Percentiles rank a stretch among this genome's conserved stretches.
Evolutionary conservation across 2,888 invertebrate species (phyloP).

Genomic region (Drosophila mimica): DNA sequence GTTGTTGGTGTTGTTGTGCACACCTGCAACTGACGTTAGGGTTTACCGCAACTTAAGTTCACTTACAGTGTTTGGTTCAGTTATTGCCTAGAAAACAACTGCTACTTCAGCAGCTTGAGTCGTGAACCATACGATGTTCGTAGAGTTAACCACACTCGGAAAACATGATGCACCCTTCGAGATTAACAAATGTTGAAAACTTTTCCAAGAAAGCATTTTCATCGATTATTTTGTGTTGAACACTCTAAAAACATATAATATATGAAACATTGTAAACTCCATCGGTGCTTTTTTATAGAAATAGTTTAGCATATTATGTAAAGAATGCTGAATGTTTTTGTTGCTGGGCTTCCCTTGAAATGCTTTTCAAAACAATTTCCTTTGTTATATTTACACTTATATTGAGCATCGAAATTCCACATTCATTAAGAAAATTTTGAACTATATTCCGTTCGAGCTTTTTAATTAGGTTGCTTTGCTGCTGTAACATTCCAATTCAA

Average conservation of each 20-base stretch:
- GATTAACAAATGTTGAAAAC: neutral
- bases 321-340: conserved; percentile 8
- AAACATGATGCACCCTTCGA: conserved; percentile 13
- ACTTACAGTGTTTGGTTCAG: conserved; percentile 37
- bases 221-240: neutral
- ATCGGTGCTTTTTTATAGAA: neutral
- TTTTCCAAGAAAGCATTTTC: neutral
- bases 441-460: neutral
- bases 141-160: conserved; percentile 5
- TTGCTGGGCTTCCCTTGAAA: neutral
- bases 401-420: neutral
- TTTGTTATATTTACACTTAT: conserved; percentile 2
- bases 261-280: neutral
- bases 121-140: conserved; percentile 26
- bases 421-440: conserved; percentile 12
- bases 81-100: conserved; percentile 36
- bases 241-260: too few relatives aligned
- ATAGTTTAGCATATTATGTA: neutral
- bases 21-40: conserved; percentile 72
- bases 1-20: conserved; percentile 52
- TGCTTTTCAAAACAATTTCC: neutral
- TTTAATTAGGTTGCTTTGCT: conserved; percentile 25
- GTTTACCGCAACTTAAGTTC: conserved; percentile 53
- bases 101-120: conserved; percentile 31
- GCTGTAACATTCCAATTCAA: conserved; percentile 10